These are phyloP conservation scores for Hexactinellida sp. DNA, from an alignment of 37 sponge, comb jelly and placozoan species.

Conservation along the genomic window DNA sequence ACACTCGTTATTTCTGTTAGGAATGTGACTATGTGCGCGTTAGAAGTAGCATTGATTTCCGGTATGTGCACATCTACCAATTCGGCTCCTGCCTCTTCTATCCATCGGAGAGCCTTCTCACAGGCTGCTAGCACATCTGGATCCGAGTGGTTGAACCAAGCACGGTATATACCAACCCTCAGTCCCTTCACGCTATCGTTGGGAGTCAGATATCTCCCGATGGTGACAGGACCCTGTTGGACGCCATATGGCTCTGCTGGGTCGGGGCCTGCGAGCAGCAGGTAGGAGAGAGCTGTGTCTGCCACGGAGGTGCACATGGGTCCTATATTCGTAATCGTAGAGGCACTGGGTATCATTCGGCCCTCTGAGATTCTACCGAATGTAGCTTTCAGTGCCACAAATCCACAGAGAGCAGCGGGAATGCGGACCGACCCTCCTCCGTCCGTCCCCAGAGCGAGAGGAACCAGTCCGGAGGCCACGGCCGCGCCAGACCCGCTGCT, in stretches of 20 bases:
- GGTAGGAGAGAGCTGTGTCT: slow-evolving; percentile 39
- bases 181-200: slow-evolving; percentile 25
- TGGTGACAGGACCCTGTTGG: slow-evolving; percentile 14
- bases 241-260: background rate
- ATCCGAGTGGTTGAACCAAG: slow-evolving; percentile 41
- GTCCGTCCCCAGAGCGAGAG: slow-evolving; percentile 72
- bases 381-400: slow-evolving; percentile 76
- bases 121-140: slow-evolving; percentile 27
- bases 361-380: slow-evolving; percentile 25
- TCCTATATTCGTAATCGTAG: slow-evolving; percentile 41
- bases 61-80: slow-evolving; percentile 50
- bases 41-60: slow-evolving; percentile 45
- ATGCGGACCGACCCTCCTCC: slow-evolving; percentile 88
- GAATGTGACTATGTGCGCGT: slow-evolving; percentile 37
- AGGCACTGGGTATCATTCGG: background rate
- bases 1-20: slow-evolving; percentile 32
- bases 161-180: slow-evolving; percentile 41
- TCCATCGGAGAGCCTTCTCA: slow-evolving; percentile 21
- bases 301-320: slow-evolving; percentile 40
- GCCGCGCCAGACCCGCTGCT: slow-evolving; percentile 66
- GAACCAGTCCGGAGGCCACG: slow-evolving; percentile 73
- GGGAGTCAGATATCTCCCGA: slow-evolving; percentile 13
- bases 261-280: slow-evolving; percentile 14
- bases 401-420: slow-evolving; percentile 69
- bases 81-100: slow-evolving; percentile 36